phyloP scores from a whole-genome alignment of 2,113 vertebrate species.

The Trogon melanurus region DNA sequence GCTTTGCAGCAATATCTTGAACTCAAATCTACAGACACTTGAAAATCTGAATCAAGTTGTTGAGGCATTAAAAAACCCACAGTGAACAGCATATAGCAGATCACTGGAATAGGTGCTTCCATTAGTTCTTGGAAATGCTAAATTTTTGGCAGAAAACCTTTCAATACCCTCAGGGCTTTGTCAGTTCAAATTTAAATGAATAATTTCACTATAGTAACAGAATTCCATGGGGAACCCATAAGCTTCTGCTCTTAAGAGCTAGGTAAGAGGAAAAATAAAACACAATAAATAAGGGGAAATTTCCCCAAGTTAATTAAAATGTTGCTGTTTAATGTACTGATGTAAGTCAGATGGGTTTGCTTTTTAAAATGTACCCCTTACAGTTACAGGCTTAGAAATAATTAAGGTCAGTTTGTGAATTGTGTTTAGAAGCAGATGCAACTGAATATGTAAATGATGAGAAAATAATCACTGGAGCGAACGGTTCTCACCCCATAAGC shows the following conservation, averaged over 20 bases:
- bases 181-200: conserved; percentile 2
- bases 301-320: conserved; percentile 36
- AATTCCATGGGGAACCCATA: background rate
- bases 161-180: background rate
- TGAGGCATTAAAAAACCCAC: background rate
- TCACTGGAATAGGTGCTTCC: background rate
- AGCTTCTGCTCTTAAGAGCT: background rate
- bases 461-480: background rate
- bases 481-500: background rate
- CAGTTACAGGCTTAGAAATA: background rate
- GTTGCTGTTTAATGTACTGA: background rate
- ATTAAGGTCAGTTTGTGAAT: background rate
- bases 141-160: conserved; percentile 6
- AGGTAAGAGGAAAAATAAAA: background rate
- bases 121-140: background rate
- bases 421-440: background rate
- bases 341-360: background rate
- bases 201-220: background rate
- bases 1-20: background rate
- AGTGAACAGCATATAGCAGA: background rate
- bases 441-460: background rate
- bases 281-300: background rate
- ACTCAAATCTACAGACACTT: background rate
- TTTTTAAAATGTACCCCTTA: background rate
- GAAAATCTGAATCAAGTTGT: background rate